These are phyloP conservation scores for Stichodactyla mertensii DNA, from an alignment of 64 coral and sea anemone species.

Conservation along the genomic window DNA sequence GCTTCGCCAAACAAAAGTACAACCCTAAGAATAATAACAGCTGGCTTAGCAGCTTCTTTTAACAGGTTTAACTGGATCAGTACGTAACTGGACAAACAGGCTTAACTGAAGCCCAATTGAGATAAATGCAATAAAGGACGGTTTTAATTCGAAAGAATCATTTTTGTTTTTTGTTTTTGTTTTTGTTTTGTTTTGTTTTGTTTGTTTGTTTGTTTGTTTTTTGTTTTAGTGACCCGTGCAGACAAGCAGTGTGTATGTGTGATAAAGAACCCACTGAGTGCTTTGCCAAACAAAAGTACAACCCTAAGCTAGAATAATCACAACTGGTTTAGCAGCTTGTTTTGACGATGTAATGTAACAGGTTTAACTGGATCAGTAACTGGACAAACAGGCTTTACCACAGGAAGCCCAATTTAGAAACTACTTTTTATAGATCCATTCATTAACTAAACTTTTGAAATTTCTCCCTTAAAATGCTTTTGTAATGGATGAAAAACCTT, in stretches of 20 bases:
- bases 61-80: neutral
- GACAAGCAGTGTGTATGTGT: neutral
- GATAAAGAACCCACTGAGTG: slow-evolving; percentile 16
- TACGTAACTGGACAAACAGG: neutral
- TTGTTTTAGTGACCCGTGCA: no score
- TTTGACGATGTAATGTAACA: neutral
- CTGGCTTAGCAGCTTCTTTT: neutral
- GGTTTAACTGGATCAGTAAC: neutral
- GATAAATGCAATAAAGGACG: neutral
- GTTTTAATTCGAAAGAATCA: no score
- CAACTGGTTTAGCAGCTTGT: neutral
- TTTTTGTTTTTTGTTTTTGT: no score
- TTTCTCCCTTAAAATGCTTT: no score
- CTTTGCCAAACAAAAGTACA: slow-evolving; percentile 9
- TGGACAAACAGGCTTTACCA: no score
- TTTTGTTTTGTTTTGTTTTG: no score
- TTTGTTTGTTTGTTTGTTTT: no score
- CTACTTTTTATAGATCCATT: no score
- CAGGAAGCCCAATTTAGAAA: neutral
- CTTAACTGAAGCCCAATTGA: neutral
- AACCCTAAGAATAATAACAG: neutral
- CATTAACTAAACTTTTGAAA: no score
- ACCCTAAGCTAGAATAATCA: neutral
- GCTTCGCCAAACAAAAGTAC: slow-evolving; percentile 11
- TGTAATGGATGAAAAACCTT: no score